Evolutionary conservation across 2,797 vertebrate species (phyloP).

Genomic region (Eutrigla gurnardus): DNA sequence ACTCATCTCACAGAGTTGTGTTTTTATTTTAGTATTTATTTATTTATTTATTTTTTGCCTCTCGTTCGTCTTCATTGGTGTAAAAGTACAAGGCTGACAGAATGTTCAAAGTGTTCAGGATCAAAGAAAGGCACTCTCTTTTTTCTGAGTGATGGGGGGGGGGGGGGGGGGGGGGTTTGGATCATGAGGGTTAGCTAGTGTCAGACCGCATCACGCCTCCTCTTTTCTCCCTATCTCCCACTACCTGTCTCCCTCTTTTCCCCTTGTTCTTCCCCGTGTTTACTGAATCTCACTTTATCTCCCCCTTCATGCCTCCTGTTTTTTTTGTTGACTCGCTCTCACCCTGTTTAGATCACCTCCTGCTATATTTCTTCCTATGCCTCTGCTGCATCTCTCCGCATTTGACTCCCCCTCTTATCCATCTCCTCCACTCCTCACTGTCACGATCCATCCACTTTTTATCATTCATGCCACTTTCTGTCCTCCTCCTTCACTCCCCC

Average conservation of each 20-base stretch:
- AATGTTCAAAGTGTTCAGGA: conserved; percentile 84
- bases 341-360: neutral
- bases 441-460: conserved; percentile 34
- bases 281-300: conserved; percentile 7
- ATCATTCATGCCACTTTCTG: conserved; percentile 34
- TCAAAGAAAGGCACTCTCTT: conserved; percentile 77
- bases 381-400: conserved; percentile 12
- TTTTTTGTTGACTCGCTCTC: conserved; percentile 17
- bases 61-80: conserved; percentile 61
- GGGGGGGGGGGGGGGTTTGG: conserved; percentile 52
- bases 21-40: conserved; percentile 18
- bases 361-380: conserved; percentile 25
- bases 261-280: conserved; percentile 39
- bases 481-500: neutral
- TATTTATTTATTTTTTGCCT: conserved; percentile 7
- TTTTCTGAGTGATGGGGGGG: conserved; percentile 69
- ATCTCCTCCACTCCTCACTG: conserved; percentile 25
- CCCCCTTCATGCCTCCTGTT: conserved; percentile 27
- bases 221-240: conserved; percentile 28
- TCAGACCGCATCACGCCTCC: conserved; percentile 63
- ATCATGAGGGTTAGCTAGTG: conserved; percentile 72
- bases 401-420: conserved; percentile 5
- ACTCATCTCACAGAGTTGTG: conserved; percentile 45
- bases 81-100: conserved; percentile 78
- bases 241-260: conserved; percentile 37